A percentile compares a stretch with the other conserved stretches of the same genome.
phyloP scores from a whole-genome alignment of 1,140 invertebrate species.

The Helicoverpa armigera region DNA sequence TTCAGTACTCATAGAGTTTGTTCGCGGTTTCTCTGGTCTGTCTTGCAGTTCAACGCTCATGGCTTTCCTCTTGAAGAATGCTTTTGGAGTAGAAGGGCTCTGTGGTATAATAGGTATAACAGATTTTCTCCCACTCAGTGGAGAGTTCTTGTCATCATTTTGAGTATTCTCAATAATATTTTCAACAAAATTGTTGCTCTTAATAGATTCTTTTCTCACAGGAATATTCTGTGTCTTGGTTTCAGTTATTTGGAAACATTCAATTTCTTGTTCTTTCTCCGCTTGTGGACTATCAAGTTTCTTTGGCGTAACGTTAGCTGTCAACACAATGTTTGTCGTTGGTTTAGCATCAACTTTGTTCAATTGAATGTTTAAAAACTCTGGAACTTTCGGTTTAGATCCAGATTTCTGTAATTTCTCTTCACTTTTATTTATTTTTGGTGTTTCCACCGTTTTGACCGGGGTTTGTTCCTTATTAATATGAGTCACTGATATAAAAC shows the following conservation, averaged over 20 bases:
- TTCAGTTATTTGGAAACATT: slow-evolving; percentile 69
- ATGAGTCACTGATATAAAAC: slow-evolving; percentile 81
- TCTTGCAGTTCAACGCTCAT: slow-evolving; percentile 76
- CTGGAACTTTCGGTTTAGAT: slow-evolving; percentile 85
- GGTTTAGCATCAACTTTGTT: slow-evolving; percentile 89
- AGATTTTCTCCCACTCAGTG: slow-evolving; percentile 58
- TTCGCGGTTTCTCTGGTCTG: slow-evolving; percentile 75
- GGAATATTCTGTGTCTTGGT: slow-evolving; percentile 60
- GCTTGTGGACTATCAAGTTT: slow-evolving; percentile 76
- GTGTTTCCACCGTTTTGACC: slow-evolving; percentile 63
- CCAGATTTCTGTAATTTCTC: slow-evolving; percentile 78
- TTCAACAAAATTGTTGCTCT: slow-evolving; percentile 65
- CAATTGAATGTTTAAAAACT: slow-evolving; percentile 90
- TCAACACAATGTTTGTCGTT: slow-evolving; percentile 87
- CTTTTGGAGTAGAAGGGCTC: slow-evolving; percentile 77
- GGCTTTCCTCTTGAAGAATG: slow-evolving; percentile 80
- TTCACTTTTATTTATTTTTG: slow-evolving; percentile 77
- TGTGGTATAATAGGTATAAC: slow-evolving; percentile 61
- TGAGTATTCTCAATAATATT: slow-evolving; percentile 62
- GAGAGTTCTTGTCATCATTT: slow-evolving; percentile 65
- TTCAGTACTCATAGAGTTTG: slow-evolving; percentile 79
- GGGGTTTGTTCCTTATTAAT: slow-evolving; percentile 76
- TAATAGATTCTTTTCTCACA: slow-evolving; percentile 60
- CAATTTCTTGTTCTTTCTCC: slow-evolving; percentile 73
- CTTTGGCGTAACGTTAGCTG: slow-evolving; percentile 86